Percentiles rank a stretch among this genome's conserved stretches.
These are phyloP conservation scores for Neosilurus hyrtlii DNA, from an alignment of 2,797 vertebrate species.

Conservation along the genomic window DNA sequence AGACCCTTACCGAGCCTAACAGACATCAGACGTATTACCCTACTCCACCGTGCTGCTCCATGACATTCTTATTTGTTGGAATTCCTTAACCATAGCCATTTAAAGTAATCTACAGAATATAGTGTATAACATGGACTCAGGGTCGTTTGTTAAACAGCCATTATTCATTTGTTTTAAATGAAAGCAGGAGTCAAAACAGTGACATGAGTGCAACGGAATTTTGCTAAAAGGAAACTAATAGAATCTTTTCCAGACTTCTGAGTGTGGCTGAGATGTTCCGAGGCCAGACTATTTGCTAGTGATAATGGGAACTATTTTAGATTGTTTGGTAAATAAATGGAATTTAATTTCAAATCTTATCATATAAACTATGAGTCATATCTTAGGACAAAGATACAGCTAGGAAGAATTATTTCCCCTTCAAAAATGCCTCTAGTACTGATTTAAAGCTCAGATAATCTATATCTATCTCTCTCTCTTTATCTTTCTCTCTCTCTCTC, in stretches of 20 bases:
- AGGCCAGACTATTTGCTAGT: not conserved
- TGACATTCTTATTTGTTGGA: not conserved
- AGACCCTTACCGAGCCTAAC: too few relatives aligned
- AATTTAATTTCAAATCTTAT: slow-evolving; percentile 12
- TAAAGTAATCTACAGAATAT: not conserved
- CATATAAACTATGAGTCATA: slow-evolving; percentile 25
- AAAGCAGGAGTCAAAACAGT: not conserved
- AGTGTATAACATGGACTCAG: not conserved
- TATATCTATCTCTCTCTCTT: too few relatives aligned
- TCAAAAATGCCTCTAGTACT: not conserved
- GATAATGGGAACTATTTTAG: not conserved
- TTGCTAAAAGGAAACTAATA: not conserved
- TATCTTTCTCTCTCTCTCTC: too few relatives aligned
- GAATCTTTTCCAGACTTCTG: not conserved
- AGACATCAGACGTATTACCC: too few relatives aligned
- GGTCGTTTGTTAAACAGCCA: not conserved
- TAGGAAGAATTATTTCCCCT: not conserved
- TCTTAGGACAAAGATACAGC: not conserved
- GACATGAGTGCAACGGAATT: not conserved
- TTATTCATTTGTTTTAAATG: not conserved
- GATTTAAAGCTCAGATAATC: not conserved
- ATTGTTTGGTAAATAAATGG: slow-evolving; percentile 4
- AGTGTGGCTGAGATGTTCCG: not conserved
- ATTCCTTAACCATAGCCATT: not conserved
- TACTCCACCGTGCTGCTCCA: too few relatives aligned